Evolutionary conservation across 2,888 invertebrate species (phyloP).

Genomic region (Drosophila demipolita): DNA sequence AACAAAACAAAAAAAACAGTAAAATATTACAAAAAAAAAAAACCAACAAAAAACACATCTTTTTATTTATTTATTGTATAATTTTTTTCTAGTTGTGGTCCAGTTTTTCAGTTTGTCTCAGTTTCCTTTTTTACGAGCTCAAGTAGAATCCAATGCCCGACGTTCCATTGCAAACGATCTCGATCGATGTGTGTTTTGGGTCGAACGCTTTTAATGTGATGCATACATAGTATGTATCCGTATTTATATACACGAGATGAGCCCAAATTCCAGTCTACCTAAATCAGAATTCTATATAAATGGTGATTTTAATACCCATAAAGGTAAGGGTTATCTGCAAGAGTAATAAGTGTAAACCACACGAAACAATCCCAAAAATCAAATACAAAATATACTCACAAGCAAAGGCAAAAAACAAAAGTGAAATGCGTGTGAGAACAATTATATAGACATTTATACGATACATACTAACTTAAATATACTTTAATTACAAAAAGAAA

Average conservation of each 20-base stretch:
- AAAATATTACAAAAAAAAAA: constrained; percentile 75
- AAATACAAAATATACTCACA: constrained; percentile 15
- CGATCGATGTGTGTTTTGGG: constrained; percentile 31
- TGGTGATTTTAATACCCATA: constrained; percentile 31
- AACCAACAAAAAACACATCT: constrained; percentile 59
- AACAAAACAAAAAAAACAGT: constrained; percentile 69
- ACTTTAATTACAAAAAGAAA: constrained; percentile 47
- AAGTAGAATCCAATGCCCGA: constrained; percentile 5
- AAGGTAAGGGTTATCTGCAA: constrained; percentile 19
- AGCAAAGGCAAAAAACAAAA: constrained; percentile 7
- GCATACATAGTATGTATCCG: constrained; percentile 2
- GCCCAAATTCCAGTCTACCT: constrained; percentile 18
- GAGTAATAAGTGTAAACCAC: constrained; percentile 7
- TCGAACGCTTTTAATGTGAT: constrained; percentile 43
- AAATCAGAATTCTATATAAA: constrained; percentile 16
- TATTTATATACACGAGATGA: constrained; percentile 26
- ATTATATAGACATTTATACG: constrained; percentile 42
- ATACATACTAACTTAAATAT: constrained; percentile 36
- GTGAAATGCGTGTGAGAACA: constrained; percentile 34
- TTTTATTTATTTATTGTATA: constrained; percentile 23
- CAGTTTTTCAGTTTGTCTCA: constrained; percentile 12
- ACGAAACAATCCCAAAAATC: constrained; percentile 13
- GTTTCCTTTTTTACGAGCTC: background rate
- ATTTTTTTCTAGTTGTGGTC: background rate
- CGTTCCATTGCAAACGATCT: constrained; percentile 9